phyloP scores from a whole-genome alignment of 2,113 vertebrate genomes.

The Ondatra zibethicus region DNA sequence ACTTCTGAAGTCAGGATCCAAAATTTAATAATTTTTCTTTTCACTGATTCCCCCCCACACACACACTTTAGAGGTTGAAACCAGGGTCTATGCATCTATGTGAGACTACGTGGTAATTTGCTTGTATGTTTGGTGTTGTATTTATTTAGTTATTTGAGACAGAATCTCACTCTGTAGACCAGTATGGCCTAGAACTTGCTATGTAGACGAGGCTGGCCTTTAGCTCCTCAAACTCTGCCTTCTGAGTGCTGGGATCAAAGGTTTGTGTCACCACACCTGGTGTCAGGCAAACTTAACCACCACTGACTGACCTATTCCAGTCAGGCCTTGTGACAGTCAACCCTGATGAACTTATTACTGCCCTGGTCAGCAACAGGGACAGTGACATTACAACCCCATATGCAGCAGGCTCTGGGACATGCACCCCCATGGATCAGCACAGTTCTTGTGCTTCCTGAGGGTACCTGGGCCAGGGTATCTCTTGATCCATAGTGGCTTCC shows the following conservation, averaged over 20 bases:
- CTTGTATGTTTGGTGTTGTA: background rate
- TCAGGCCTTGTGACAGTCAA: background rate
- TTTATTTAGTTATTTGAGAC: background rate
- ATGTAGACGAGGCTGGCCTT: background rate
- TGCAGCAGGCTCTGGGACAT: background rate
- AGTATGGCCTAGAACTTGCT: background rate
- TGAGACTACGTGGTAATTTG: background rate
- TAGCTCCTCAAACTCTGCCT: background rate
- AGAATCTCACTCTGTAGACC: background rate
- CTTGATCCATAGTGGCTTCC: background rate
- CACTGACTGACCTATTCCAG: background rate
- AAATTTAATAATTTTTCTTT: background rate
- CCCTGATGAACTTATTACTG: background rate
- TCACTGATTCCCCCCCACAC: background rate
- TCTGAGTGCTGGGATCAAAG: background rate
- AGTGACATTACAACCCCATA: background rate
- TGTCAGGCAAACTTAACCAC: background rate
- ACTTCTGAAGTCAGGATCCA: background rate
- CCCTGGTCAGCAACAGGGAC: background rate
- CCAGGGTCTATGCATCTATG: too few species aligned
- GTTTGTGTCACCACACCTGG: background rate
- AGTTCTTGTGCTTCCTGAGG: background rate
- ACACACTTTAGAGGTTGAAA: background rate
- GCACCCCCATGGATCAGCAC: background rate
- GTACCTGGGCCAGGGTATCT: constrained; percentile 21